Base-by-base conservation (phyloP, 2,888 invertebrate species). In the Sylvicola cinctus region DNA sequence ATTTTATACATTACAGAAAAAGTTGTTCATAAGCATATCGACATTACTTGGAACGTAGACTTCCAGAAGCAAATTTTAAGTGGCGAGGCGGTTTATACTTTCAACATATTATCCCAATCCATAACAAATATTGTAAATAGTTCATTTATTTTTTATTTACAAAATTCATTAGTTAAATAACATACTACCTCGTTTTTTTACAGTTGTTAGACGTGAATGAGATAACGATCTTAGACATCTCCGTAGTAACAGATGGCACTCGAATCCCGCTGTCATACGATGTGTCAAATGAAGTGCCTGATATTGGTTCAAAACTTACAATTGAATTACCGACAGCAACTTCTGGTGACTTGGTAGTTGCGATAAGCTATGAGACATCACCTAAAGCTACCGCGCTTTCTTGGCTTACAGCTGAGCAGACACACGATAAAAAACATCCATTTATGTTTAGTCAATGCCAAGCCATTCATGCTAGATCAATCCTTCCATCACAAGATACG, bases 401-500 rank as follows among this genome's bases (percentile, higher is more conserved):
- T 55, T 95, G 93, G 91, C 56, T 95, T 40, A 68, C 68, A 15
- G 74, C 84, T 1, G 69, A 72, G 42, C 90, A 90, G 59, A 95
- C 93, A 1, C 69, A 81, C 8, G 90, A 88, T 37, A 83, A 84
- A 51, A 64, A 69, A 43, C 68, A 78, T 49, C 90, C 91, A 0
- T 93, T 79, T 49, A 57, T 93, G 46, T 83, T 80, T 58, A 80
- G 79, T 41, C 81, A 83, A 49, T 80, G 79, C 51, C 74, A 81
- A 74, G 77, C 84, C 3, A 87, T 88, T 42, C 84, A 88, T 60
- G 84, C 85, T 1, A 69, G 91, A 30, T 83, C 90, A 3, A 70
- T 91, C 42, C 45, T 90, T 3, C 93, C 93, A 0, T 91, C 90
- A 49, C 91, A 93, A 61, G 88, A 93, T 61, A 76, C 87, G 0